Base-by-base conservation (phyloP, 2,888 invertebrate species). In the Agonopterix subpropinquella region DNA sequence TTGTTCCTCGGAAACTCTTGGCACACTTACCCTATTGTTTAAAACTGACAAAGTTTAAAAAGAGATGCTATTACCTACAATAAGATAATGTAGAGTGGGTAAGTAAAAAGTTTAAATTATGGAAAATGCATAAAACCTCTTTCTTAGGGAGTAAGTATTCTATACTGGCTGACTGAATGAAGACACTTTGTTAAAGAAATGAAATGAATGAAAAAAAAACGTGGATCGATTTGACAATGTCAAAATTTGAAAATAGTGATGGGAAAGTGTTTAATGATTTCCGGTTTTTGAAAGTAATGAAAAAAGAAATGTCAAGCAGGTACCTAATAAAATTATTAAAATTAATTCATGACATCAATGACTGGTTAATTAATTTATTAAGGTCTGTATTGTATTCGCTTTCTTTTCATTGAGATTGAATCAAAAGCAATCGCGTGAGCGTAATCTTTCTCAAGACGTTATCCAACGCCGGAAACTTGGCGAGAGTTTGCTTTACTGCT, bases 401-500 rank as follows among this genome's bases (percentile, higher is more conserved):
- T 61, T 44, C 44, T 44, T 36, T 44, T 44, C 36, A 44, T 11
- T 7, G 11, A 35, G 47, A 39, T 51, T 61, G 55, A 69, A 63
- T 67, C 64, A 70, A 70, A 49, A 64, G 55, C 62, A 58, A 65
- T 63, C 58, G 59, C 60, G 53, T 63, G 60, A 65, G 61, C 59
- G 47, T 65, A 71, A 67, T 73, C 62, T 77, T 77, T 76, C 69
- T 70, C 67, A 74, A 72, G 67, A 71, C 59, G 44, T 51, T 62
- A 63, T 55, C 47, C 53, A 61, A 60, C 67, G 62, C 79, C 80
- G 83, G 84, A 86, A 81, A 77, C 73, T 65, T 62, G 62, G 66
- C 65, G 74, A 80, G 78, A 80, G 70, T 77, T 80, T 72, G 57
- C 78, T 78, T 79, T 73, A 73, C 70, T 73, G 73, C 68, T 70